Conservation (phyloP, 2,888 invertebrate genomes). For the Xestia ashworthii region DNA sequence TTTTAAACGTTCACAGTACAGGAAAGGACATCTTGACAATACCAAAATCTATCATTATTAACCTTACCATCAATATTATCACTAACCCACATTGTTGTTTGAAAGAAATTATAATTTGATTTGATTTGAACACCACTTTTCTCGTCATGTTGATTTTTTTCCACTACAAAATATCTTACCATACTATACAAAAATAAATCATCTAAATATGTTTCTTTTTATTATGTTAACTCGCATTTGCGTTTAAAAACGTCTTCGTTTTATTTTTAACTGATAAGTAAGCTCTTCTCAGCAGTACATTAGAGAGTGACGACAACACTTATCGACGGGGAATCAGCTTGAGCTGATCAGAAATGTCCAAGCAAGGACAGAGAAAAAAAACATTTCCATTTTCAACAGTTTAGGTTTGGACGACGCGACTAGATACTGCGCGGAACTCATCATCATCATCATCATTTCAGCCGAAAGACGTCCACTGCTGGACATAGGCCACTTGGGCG, state of each 20-base stretch:
- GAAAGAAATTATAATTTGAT: no score
- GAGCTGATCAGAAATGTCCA: neutral
- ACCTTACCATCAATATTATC: no score
- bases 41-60: no score
- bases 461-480: no score
- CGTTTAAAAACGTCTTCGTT: neutral
- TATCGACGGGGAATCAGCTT: neutral
- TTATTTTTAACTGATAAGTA: neutral
- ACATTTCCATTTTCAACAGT: neutral
- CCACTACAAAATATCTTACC: neutral
- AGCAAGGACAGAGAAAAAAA: neutral
- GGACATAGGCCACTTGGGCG: no score
- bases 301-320: neutral
- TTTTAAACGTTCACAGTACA: neutral
- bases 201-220: neutral
- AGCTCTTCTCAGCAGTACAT: neutral
- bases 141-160: neutral
- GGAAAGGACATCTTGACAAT: neutral
- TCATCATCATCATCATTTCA: neutral
- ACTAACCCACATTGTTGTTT: no score
- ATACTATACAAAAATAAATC: neutral
- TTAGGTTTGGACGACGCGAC: neutral
- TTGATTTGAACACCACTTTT: no score
- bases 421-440: neutral
- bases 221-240: neutral